Base-by-base conservation (phyloP, 2,797 vertebrate species). In the Buphagus erythrorhynchus region DNA sequence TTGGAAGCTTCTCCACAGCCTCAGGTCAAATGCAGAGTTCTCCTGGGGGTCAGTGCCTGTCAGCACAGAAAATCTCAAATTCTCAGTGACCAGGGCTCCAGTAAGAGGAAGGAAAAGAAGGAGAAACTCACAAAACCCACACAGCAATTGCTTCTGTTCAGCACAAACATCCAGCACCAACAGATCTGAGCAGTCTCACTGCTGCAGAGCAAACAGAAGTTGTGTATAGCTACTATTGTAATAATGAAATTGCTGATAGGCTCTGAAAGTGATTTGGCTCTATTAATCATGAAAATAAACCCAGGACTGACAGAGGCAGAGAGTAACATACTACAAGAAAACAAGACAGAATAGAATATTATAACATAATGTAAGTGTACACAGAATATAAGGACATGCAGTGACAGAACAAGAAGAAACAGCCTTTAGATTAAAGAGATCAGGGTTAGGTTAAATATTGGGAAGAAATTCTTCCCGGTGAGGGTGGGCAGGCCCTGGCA, bases 391-490 rank as follows among this genome's bases (percentile, higher is more conserved):
- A 35, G 14, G 8, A 59, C 20, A 5, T 15, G 28, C 25, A 73
- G 67, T 6, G 31, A 58, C 38, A 51, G n/a, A 28, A 28, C 13
- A n/a, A 72, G 36, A 16, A 16, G 35, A 45, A 58, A 65, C 0
- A 2, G 2, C 35, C 17, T 55, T 54, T 10, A 55, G 9, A 16
- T 38, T 20, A 45, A 79, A 51, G 9, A 38, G 13, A 2, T 3
- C 16, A 9, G 13, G n/a, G 16, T 38, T 25, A 29, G 4, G 29
- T 29, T 15, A 17, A 71, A 58, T 45, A 45, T 3, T 31, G 9
- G 25, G 31, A 13, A 16, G 14, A 2, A 46, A 54, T 42, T 25
- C 0, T 5, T 45, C 7, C 0, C 76, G 46, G 10, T 0, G 4
- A 80, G 25, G 38, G 8, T 59, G 45, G 8, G 2, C 0, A 66